These are phyloP conservation scores for Sander vitreus DNA, from an alignment of 2,113 vertebrate species.

Conservation along the genomic window DNA sequence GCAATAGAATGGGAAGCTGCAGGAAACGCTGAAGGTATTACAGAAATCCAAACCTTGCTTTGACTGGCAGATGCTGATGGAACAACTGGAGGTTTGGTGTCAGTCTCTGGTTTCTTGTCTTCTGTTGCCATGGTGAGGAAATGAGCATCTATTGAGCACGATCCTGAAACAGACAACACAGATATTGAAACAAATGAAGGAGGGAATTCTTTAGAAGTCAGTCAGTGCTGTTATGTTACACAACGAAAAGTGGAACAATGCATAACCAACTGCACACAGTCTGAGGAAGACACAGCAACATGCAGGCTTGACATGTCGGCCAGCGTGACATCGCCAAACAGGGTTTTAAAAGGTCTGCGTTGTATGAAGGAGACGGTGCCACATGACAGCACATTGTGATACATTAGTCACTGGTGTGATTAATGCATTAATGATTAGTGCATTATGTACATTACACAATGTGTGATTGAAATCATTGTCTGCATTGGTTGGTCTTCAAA, in stretches of 20 bases:
- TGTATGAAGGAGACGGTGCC: background rate
- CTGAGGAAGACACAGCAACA: background rate
- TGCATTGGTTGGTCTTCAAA: background rate
- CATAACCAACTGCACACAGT: background rate
- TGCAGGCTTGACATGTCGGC: background rate
- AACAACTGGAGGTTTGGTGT: slow-evolving; percentile 92
- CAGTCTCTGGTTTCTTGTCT: slow-evolving; percentile 98
- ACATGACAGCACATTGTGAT: background rate
- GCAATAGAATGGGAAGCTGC: background rate
- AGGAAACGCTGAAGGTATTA: background rate
- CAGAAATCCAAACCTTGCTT: slow-evolving; percentile 89
- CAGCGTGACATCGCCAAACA: too few species aligned
- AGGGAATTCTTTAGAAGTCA: accelerated
- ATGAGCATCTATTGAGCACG: slow-evolving; percentile 53
- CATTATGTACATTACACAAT: too few species aligned
- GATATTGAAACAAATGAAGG: background rate
- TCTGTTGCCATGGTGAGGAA: slow-evolving; percentile 94
- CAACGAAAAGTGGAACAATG: background rate
- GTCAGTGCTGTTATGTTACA: background rate
- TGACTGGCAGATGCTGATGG: slow-evolving; percentile 94
- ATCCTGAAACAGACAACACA: slow-evolving; percentile 42
- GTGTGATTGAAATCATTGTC: background rate
- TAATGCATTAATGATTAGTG: too few species aligned
- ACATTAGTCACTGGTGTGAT: too few species aligned
- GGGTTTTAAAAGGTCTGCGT: background rate